phyloP scores from a whole-genome alignment of 2,113 vertebrate species.

The Trachemys scripta region DNA sequence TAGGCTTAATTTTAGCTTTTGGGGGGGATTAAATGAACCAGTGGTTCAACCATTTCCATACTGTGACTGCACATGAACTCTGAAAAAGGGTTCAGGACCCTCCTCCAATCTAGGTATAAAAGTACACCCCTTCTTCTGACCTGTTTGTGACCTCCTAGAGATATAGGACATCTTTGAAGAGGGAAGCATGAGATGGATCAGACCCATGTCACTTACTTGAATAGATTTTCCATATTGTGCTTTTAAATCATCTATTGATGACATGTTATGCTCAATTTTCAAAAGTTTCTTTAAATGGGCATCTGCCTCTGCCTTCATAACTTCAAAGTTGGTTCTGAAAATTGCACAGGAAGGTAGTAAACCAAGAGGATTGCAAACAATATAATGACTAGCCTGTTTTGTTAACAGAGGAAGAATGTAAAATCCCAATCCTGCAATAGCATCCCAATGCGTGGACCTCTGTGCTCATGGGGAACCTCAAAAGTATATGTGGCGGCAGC shows the following conservation, averaged over 20 bases:
- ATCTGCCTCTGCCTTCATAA: conserved; percentile 80
- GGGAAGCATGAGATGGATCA: fast-evolving
- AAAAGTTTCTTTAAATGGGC: conserved; percentile 85
- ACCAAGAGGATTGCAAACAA: background rate
- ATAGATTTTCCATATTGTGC: conserved; percentile 80
- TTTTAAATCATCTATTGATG: conserved; percentile 83
- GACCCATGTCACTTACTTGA: conserved; percentile 69
- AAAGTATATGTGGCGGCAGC: background rate
- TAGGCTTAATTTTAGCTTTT: background rate
- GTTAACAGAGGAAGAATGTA: background rate
- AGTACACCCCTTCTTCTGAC: fast-evolving
- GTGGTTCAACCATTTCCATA: background rate
- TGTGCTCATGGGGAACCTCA: background rate
- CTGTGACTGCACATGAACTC: fast-evolving
- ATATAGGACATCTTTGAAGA: background rate
- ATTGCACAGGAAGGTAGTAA: background rate
- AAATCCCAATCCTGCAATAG: background rate
- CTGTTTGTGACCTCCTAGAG: background rate
- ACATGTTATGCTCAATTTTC: conserved; percentile 78
- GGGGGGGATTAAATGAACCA: background rate
- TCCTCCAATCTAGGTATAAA: background rate
- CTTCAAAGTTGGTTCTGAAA: conserved; percentile 86
- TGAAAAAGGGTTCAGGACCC: background rate
- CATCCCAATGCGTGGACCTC: background rate
- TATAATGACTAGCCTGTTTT: background rate